Base-by-base conservation (phyloP, 2,888 invertebrate genomes). In the Apotomis capreana region DNA sequence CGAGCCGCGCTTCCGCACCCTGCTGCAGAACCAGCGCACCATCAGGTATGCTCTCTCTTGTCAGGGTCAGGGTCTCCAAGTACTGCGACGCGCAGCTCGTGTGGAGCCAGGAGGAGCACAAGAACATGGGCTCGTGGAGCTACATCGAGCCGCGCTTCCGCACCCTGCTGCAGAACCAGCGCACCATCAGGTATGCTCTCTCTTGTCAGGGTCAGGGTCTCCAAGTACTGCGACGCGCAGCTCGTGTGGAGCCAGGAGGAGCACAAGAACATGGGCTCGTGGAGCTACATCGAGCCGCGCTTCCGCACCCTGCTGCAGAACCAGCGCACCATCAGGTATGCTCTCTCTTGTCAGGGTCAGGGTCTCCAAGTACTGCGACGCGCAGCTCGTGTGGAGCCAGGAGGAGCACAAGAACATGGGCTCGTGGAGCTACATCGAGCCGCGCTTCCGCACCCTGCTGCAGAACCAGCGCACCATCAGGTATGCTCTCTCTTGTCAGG, bases 371-470 rank as follows among this genome's bases (percentile, higher is more conserved):
- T 98, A 98, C 90, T 95, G 97, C 4, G 96, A 96, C 84, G 98
- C 98, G 3, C 94, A 95, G 81, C 87, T 99, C 59, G 90, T 95
- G 62, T 99, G 98, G 97, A 95, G 96, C 67, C 99, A 99, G 92
- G 99, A 99, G 91, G 99, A 99, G 87, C 98, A 97, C 91, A 99
- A 99, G 94, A 98, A 98, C 93, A 96, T 95, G 90, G 99, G 99
- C 74, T 95, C 96, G 9, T 99, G 98, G 98, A 94, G 95, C 62
- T 98, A 98, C 87, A 95, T 98, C 71, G 96, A 97, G 88, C 98
- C 98, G 0, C 94, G 98, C 78, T 96, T 98, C 93, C 94, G 96
- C 76, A 97, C 97, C 9, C 95, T 97, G 76, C 93, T 98, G 80
- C 96, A 96, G 84, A 95, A 96, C 85, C 94, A 95, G 81, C 65